Percentiles rank a stretch among this genome's conserved stretches.
Conservation (phyloP, 2,888 invertebrate species). For the Graphium colonna region DNA sequence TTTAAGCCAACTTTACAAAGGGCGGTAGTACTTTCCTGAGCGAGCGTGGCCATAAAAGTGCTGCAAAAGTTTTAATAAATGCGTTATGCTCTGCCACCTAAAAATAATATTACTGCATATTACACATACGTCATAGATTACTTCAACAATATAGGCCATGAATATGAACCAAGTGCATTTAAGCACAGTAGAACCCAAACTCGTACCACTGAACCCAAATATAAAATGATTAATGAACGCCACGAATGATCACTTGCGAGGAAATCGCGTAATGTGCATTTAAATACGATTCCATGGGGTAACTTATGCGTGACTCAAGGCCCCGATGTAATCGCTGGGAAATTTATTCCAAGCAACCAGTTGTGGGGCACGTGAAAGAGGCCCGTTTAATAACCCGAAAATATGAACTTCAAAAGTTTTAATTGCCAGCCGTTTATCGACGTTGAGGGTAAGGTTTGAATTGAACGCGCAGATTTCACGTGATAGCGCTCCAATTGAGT, state of each 20-base stretch:
- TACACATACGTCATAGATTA: too few species aligned
- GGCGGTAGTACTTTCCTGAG: too few species aligned
- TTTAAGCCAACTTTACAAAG: too few species aligned
- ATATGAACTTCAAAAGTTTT: slow-evolving; percentile 58
- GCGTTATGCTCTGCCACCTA: too few species aligned
- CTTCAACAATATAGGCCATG: too few species aligned
- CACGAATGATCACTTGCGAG: slow-evolving; percentile 49
- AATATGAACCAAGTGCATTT: too few species aligned
- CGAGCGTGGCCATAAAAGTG: too few species aligned
- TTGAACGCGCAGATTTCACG: slow-evolving; percentile 21
- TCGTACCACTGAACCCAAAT: slow-evolving; percentile 25
- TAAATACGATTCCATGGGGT: slow-evolving; percentile 53
- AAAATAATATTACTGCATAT: too few species aligned
- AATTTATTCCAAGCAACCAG: slow-evolving; percentile 51
- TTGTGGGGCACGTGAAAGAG: slow-evolving; percentile 35
- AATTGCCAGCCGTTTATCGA: slow-evolving; percentile 52
- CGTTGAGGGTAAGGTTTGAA: slow-evolving; percentile 38
- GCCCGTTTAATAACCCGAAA: slow-evolving; percentile 59
- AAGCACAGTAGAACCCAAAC: not conserved
- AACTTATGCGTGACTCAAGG: slow-evolving; percentile 49
- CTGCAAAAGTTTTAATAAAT: too few species aligned
- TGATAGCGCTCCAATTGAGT: slow-evolving; percentile 31
- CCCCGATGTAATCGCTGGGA: slow-evolving; percentile 53
- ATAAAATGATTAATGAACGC: slow-evolving; percentile 46
- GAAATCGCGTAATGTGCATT: slow-evolving; percentile 62